A percentile compares a stretch with the other conserved stretches of the same genome.
Evolutionary conservation across 1,140 invertebrate genomes (phyloP).

Genomic region (Pissodes strobi): DNA sequence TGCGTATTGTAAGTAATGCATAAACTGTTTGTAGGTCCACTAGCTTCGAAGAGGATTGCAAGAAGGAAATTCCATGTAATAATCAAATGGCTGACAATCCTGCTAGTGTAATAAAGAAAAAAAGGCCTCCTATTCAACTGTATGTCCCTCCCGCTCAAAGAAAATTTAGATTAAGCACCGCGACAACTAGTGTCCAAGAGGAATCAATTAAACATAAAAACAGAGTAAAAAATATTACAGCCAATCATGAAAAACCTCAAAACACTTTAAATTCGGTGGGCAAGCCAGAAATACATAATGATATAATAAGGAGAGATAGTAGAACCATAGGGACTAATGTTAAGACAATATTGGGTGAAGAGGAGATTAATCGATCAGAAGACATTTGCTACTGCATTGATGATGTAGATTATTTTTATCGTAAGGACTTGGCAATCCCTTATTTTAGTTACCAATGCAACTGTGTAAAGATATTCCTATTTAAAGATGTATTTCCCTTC

Average conservation of each 20-base stretch:
- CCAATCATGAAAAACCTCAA: no score
- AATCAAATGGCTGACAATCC: slow-evolving; percentile 34
- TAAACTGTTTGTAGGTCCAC: no score
- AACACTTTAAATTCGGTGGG: no score
- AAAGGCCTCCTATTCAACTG: slow-evolving; percentile 43
- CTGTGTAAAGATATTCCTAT: slow-evolving; percentile 13
- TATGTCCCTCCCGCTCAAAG: slow-evolving; percentile 52
- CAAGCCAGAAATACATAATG: no score
- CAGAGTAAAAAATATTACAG: not conserved
- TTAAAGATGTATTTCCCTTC: slow-evolving; percentile 19
- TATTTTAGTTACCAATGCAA: slow-evolving; percentile 11
- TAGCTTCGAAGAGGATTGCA: slow-evolving; percentile 17
- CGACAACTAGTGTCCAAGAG: not conserved
- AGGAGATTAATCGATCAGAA: not conserved
- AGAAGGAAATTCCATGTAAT: slow-evolving; percentile 7
- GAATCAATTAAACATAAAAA: not conserved
- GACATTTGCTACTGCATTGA: slow-evolving; percentile 16
- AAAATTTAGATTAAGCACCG: slow-evolving; percentile 9
- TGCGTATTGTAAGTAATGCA: no score
- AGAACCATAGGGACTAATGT: not conserved
- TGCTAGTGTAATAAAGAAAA: slow-evolving; percentile 29
- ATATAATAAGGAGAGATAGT: not conserved
- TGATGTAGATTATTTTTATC: slow-evolving; percentile 5
- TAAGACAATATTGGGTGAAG: not conserved
- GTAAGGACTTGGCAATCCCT: not conserved